phyloP scores from a whole-genome alignment of 2,113 vertebrate genomes.

The Thermophis baileyi region DNA sequence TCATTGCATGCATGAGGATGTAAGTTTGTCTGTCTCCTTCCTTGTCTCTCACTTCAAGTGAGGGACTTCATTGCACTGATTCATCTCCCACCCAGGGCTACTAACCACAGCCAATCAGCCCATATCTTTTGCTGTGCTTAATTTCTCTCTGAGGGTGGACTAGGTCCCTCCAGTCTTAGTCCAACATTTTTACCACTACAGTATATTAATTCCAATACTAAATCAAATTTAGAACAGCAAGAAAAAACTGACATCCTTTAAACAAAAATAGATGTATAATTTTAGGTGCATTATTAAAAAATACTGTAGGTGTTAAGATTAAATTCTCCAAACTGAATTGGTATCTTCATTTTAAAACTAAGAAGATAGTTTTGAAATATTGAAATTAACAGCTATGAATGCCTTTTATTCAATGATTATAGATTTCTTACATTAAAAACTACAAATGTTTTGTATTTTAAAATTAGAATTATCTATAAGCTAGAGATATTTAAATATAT shows the following conservation, averaged over 20 bases:
- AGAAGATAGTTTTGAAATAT: neutral
- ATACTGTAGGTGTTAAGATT: neutral
- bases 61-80: neutral
- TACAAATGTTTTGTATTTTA: neutral
- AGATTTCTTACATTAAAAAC: neutral
- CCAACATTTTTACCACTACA: neutral
- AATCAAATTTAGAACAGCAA: neutral
- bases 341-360: neutral
- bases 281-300: neutral
- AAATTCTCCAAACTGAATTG: neutral
- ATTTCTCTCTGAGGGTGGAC: neutral
- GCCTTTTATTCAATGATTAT: neutral
- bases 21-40: neutral
- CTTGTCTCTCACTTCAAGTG: neutral
- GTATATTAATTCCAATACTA: neutral
- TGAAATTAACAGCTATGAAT: neutral
- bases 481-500: neutral
- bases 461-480: neutral
- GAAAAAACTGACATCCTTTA: neutral
- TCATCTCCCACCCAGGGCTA: neutral
- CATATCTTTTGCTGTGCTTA: neutral
- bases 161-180: neutral
- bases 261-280: neutral
- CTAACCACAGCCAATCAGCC: neutral
- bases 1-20: neutral